Conservation (phyloP, 1,140 invertebrate genomes). For the Zaprionus davidi region DNA sequence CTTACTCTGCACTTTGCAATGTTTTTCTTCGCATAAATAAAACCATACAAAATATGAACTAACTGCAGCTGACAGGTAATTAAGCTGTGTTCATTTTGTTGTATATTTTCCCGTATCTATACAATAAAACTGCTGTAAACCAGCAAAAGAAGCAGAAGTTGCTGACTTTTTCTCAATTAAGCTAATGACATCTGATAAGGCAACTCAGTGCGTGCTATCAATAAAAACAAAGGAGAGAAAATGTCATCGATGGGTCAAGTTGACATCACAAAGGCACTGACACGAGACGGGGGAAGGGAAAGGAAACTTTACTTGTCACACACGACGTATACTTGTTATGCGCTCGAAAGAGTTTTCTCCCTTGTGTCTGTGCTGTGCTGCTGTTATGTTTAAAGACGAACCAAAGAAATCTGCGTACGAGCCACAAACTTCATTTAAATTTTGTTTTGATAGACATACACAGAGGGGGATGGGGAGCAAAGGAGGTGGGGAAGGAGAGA, state of each 20-base stretch:
- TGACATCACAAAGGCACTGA: constrained; percentile 4
- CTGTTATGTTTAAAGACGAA: background rate
- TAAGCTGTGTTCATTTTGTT: background rate
- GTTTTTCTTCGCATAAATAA: no score
- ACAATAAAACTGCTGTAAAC: background rate
- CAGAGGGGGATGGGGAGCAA: background rate
- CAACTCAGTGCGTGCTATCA: constrained; percentile 10
- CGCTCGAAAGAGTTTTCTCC: constrained; percentile 10
- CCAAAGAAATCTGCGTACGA: constrained; percentile 16
- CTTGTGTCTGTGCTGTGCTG: background rate
- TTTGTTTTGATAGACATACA: constrained; percentile 42
- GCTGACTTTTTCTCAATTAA: constrained; percentile 41
- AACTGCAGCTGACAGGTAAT: background rate
- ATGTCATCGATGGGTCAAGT: constrained; percentile 35
- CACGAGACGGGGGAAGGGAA: background rate
- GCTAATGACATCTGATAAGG: constrained; percentile 44
- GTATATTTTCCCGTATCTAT: background rate
- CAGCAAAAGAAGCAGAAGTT: background rate
- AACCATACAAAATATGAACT: no score
- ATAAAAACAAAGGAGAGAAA: constrained; percentile 37
- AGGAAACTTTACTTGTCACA: constrained; percentile 35
- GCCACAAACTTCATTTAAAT: constrained; percentile 46
- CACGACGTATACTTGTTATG: constrained; percentile 61
- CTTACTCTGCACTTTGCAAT: no score
- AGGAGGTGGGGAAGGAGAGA: background rate